These are phyloP conservation scores for Fundulus diaphanus DNA, from an alignment of 2,797 vertebrate species.

Conservation along the genomic window DNA sequence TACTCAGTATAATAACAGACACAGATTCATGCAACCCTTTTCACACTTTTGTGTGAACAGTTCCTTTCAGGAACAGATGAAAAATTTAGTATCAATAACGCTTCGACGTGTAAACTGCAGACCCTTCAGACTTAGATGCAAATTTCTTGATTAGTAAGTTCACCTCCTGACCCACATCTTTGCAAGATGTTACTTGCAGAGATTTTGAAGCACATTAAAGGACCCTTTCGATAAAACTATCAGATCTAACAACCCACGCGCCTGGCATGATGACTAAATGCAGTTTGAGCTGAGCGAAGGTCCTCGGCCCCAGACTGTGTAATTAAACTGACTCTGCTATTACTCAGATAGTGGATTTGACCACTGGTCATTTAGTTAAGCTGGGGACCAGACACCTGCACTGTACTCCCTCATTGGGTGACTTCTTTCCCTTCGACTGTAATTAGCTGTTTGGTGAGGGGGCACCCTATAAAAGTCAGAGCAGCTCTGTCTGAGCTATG, in stretches of 20 bases:
- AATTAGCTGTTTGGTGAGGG: conserved; percentile 60
- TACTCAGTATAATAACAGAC: neutral
- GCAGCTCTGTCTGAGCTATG: conserved; percentile 8
- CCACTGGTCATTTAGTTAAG: conserved; percentile 82
- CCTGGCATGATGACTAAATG: conserved; percentile 15
- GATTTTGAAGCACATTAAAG: neutral
- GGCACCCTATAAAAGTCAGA: conserved; percentile 66
- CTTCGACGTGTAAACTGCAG: neutral
- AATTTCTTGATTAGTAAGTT: neutral
- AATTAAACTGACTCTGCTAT: conserved; percentile 72
- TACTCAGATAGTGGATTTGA: conserved; percentile 70
- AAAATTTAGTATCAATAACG: neutral
- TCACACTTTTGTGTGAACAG: neutral
- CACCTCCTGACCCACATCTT: neutral
- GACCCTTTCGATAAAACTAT: neutral
- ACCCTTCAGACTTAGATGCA: neutral
- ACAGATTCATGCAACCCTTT: neutral
- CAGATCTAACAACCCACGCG: neutral
- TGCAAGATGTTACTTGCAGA: neutral
- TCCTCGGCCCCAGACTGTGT: conserved; percentile 58
- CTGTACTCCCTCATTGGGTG: conserved; percentile 58
- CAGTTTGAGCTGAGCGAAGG: conserved; percentile 32
- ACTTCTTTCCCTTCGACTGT: conserved; percentile 36
- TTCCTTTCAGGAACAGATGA: neutral
- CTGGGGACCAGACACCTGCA: conserved; percentile 68